Evolutionary conservation across 2,113 vertebrate genomes (phyloP), one percentile per base, ranked within the genome.

Genomic region (Notarius lentiginosus): DNA sequence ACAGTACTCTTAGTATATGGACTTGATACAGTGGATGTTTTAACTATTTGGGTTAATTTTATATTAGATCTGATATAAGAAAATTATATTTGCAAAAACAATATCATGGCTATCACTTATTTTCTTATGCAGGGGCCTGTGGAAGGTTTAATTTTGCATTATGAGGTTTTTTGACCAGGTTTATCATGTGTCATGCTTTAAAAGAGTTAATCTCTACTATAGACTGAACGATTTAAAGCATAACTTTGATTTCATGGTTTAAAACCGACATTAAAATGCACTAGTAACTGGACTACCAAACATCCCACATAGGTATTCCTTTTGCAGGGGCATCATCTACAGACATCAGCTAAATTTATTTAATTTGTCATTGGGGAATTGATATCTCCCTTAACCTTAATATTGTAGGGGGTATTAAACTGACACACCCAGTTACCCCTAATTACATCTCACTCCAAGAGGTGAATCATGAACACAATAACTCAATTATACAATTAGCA

Each of bases 401-500:
- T 60, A 77, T 24, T 75, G 56, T 41, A 72, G 76, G 81, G 53
- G 49, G 73, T 60, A 80, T 86, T 83, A 63, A 83, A 85, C 63
- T 87, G 85, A 87, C 88, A 89, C 83, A 84, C 88, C 87, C 87
- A 77, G 84, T 84, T 84, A 87, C 72, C 24, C 24, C 61, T 91
- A 92, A 92, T 90, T 88, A 85, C 75, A 90, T 89, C 85, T 86
- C 75, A 89, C 61, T 75, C 88, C 79, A 87, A 88, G 86, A 90
- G 90, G 87, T 90, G 84, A 92, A 91, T 91, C 87, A 86, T 70
- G 18, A 89, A 90, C 88, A 90, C 87, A 88, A 90, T 90, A 89
- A 92, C 90, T 91, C 80, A 90, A 91, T 92, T 91, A 91, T 84
- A 72, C 58, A 82, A 90, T 90, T 92, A 89, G 87, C 86, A 91